These are phyloP conservation scores for Halyomorpha halys DNA, from an alignment of 1,140 invertebrate species.

Conservation along the genomic window DNA sequence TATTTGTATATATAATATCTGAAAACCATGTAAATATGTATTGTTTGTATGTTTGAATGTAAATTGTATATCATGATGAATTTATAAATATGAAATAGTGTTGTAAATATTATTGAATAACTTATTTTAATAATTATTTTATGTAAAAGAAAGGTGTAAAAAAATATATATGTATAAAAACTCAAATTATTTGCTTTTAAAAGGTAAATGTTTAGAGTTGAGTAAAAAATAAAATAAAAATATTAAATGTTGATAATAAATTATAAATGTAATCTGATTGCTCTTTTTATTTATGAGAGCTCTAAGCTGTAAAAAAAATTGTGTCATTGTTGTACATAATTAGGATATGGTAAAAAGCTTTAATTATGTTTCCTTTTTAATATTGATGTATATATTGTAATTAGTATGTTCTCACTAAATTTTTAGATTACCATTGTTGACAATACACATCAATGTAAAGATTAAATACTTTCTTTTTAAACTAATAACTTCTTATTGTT, in stretches of 20 bases:
- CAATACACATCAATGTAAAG: neutral
- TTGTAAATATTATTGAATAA: neutral
- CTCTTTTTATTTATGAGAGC: no score
- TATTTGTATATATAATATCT: no score
- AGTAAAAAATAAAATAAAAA: no score
- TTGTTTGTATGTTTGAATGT: neutral
- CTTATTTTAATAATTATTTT: neutral
- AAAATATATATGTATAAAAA: neutral
- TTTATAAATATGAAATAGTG: neutral
- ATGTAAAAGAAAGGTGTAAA: neutral
- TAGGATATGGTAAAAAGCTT: slow-evolving; percentile 1
- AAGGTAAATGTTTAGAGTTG: no score
- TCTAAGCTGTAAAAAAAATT: no score
- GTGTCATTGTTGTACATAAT: neutral
- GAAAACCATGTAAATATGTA: neutral
- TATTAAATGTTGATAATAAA: no score
- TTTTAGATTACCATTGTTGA: neutral
- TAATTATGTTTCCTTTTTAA: neutral
- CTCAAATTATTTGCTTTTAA: neutral
- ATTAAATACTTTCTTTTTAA: neutral
- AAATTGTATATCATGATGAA: neutral
- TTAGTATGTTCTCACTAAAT: neutral
- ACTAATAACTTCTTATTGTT: slow-evolving; percentile 4
- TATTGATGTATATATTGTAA: slow-evolving; percentile 1
- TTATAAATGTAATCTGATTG: no score